Evolutionary conservation across 2,888 invertebrate genomes (phyloP), one percentile per base, ranked within the genome.

Genomic region (Microctonus aethiopoides): DNA sequence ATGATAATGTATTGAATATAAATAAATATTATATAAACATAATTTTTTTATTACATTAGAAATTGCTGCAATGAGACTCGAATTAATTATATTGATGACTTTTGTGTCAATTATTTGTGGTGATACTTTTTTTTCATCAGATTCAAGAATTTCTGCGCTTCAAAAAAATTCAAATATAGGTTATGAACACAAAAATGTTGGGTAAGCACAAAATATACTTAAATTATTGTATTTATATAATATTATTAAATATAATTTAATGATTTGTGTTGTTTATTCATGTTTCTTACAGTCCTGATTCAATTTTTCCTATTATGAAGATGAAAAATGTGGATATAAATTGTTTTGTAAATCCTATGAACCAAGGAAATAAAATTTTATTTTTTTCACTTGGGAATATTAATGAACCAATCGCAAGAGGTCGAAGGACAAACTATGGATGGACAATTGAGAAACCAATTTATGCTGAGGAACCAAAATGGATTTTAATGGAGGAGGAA

Each of bases 391-490:
- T 29, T 4, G 56, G 22, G 20, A 36, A 29, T 34, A 4, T n/a
- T 39, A 11, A 51, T 16, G 9, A 61, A 65, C 11, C 72, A 29
- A 34, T 54, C n/a, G 2, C 59, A n/a, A 67, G 68, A 22, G 74
- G 67, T 46, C 64, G 74, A 29, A 72, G 72, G 1, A 59, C 64
- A 1, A 67, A 68, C 29, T 69, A 78, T 3, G 54, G 41, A 13
- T 78, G 76, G 77, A 67, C 26, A 2, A 1, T 75, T 4, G 76
- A 78, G 52, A 69, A 78, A 26, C 81, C 81, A 5, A 39, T 81
- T 2, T 81, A 77, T 71, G 79, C 75, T 13, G 80, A 82, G 0
- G 82, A 81, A 24, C 82, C 82, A 0, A 51, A 60, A 0, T 81
- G 78, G 79, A 66, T 78, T n/a, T 54, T 75, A 26, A 72, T 82